phyloP scores from a whole-genome alignment of 2,888 invertebrate genomes.

The Balanococcus diminutus region DNA sequence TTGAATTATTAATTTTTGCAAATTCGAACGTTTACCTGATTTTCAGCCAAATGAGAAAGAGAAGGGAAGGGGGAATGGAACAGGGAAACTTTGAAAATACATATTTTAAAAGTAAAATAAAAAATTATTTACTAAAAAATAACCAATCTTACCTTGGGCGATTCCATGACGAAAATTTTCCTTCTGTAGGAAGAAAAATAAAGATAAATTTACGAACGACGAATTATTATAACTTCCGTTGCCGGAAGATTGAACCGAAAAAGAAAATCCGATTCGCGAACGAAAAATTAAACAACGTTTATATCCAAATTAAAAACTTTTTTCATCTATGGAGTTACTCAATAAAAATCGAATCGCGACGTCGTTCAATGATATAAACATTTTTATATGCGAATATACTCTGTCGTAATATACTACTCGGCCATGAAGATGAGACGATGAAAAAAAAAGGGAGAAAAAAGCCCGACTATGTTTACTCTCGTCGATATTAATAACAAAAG shows the following conservation, averaged over 20 bases:
- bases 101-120: no score
- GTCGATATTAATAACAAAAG: conserved; percentile 6
- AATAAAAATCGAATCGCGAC: not conserved
- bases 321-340: not conserved
- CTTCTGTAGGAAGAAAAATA: not conserved
- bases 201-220: no score
- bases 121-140: no score
- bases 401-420: not conserved
- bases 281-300: no score
- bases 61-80: no score
- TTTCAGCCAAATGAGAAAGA: no score
- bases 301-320: not conserved
- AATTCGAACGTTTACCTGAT: no score
- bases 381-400: not conserved
- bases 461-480: not conserved
- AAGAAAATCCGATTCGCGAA: not conserved
- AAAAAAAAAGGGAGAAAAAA: not conserved
- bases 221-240: no score
- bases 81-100: no score
- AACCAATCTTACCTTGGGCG: not conserved
- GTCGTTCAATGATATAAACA: not conserved
- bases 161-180: not conserved
- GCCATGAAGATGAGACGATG: not conserved
- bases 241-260: no score
- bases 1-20: no score